These are phyloP conservation scores for Latheticus oryzae DNA, from an alignment of 2,888 invertebrate genomes.

Conservation along the genomic window DNA sequence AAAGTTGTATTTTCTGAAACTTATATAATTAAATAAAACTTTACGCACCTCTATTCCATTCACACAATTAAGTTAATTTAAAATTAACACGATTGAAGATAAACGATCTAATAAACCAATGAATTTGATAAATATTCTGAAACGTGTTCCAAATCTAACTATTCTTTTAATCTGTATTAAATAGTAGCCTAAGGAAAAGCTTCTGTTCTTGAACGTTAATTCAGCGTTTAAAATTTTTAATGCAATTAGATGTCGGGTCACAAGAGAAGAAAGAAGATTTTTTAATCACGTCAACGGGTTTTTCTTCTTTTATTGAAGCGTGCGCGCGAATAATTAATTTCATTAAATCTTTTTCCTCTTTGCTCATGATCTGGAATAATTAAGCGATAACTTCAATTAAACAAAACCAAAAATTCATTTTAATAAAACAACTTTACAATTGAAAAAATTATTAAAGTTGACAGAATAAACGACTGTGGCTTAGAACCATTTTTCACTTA, in stretches of 20 bases:
- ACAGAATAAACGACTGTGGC: too few relatives aligned
- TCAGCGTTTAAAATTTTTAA: slow-evolving; percentile 3
- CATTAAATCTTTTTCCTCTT: slow-evolving; percentile 24
- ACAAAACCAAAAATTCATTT: slow-evolving; percentile 3
- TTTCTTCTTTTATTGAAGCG: background rate
- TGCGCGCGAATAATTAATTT: slow-evolving; percentile 30
- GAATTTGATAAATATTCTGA: too few relatives aligned
- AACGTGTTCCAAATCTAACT: too few relatives aligned
- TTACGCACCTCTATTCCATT: too few relatives aligned
- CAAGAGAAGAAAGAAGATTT: background rate
- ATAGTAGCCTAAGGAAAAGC: too few relatives aligned
- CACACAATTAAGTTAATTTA: too few relatives aligned
- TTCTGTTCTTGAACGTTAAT: slow-evolving; percentile 9
- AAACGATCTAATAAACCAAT: too few relatives aligned
- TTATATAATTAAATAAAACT: too few relatives aligned
- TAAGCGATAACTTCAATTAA: slow-evolving; percentile 21
- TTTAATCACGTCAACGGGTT: slow-evolving; percentile 10
- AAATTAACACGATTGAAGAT: too few relatives aligned
- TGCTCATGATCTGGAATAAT: slow-evolving; percentile 26
- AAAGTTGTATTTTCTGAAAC: too few relatives aligned
- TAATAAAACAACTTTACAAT: background rate
- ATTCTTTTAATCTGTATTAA: too few relatives aligned
- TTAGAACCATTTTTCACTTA: too few relatives aligned
- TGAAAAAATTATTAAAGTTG: background rate
- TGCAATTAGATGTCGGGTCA: slow-evolving; percentile 8